Evolutionary conservation across 1,140 invertebrate species (phyloP).

Genomic region (Dufourea novaeangliae): DNA sequence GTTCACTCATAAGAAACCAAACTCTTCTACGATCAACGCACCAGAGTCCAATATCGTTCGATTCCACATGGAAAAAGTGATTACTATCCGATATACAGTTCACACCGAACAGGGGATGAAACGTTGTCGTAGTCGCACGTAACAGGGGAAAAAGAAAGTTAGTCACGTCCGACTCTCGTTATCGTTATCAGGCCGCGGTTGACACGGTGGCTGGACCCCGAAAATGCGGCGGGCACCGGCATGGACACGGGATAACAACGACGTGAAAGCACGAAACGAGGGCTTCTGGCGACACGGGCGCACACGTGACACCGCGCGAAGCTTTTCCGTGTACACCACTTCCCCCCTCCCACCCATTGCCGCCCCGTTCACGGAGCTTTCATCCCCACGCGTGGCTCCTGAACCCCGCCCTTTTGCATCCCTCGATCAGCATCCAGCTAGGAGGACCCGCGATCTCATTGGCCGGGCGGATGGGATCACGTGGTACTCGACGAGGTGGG

Average conservation of each 20-base stretch:
- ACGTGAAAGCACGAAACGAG: conserved; percentile 74
- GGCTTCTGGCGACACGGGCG: conserved; percentile 71
- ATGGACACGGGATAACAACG: conserved; percentile 44
- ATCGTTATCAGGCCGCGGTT: conserved; percentile 59
- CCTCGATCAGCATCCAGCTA: conserved; percentile 72
- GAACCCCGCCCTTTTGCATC: conserved; percentile 73
- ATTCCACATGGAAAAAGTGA: too few species aligned
- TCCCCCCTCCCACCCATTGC: too few species aligned
- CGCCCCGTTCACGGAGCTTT: conserved; percentile 68
- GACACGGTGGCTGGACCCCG: conserved; percentile 41
- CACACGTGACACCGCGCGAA: conserved; percentile 79
- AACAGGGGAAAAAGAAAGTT: conserved; percentile 16
- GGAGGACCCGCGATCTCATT: conserved; percentile 59
- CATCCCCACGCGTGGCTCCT: conserved; percentile 70
- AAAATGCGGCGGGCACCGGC: conserved; percentile 47
- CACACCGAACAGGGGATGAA: too few species aligned
- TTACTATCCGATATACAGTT: too few species aligned
- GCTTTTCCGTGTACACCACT: too few species aligned
- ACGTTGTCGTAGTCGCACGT: background rate
- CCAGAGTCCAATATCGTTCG: too few species aligned
- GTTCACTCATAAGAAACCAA: background rate
- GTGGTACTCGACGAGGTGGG: conserved; percentile 61
- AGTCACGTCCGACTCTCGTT: conserved; percentile 48
- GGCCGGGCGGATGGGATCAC: conserved; percentile 71
- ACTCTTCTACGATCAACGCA: too few species aligned